Evolutionary conservation across 2,888 invertebrate species (phyloP).

Genomic region (Eledona agricola): DNA sequence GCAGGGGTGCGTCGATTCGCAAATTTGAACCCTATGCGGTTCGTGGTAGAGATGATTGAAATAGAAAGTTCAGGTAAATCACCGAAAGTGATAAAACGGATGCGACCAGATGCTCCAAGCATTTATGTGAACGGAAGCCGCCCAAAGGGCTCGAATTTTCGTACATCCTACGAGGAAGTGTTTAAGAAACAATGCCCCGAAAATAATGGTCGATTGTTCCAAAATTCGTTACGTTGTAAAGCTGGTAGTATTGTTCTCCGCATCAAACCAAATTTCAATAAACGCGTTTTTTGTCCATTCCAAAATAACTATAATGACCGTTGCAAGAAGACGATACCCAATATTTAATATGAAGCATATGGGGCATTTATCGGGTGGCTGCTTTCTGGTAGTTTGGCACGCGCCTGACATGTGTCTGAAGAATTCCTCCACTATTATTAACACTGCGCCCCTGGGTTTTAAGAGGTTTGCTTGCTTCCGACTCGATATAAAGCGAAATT

Average conservation of each 20-base stretch:
- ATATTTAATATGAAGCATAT: constrained; percentile 22
- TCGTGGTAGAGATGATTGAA: constrained; percentile 2
- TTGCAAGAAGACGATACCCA: constrained; percentile 1
- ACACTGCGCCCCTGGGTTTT: constrained; percentile 19
- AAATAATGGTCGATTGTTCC: constrained; percentile 23
- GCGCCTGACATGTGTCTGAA: constrained; percentile 33
- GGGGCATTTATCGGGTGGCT: constrained; percentile 24
- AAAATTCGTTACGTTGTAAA: constrained; percentile 9
- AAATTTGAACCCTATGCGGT: constrained; percentile 7
- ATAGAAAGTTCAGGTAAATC: constrained; percentile 22
- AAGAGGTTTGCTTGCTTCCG: constrained; percentile 7
- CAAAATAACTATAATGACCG: constrained; percentile 16
- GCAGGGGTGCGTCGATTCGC: not conserved
- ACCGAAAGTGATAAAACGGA: constrained; percentile 21
- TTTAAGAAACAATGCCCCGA: constrained; percentile 19
- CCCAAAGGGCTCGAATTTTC: constrained; percentile 9
- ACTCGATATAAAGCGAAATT: not conserved
- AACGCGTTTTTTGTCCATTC: constrained; percentile 3
- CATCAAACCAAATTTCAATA: constrained; percentile 5
- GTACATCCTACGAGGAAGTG: too few relatives aligned
- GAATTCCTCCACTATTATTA: constrained; percentile 30
- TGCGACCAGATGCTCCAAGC: constrained; percentile 22
- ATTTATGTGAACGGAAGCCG: constrained; percentile 33
- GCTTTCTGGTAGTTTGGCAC: constrained; percentile 27
- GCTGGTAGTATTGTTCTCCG: constrained; percentile 7